Base-by-base conservation (phyloP, 2,888 invertebrate genomes). In the Brachynemurus nebulosus region DNA sequence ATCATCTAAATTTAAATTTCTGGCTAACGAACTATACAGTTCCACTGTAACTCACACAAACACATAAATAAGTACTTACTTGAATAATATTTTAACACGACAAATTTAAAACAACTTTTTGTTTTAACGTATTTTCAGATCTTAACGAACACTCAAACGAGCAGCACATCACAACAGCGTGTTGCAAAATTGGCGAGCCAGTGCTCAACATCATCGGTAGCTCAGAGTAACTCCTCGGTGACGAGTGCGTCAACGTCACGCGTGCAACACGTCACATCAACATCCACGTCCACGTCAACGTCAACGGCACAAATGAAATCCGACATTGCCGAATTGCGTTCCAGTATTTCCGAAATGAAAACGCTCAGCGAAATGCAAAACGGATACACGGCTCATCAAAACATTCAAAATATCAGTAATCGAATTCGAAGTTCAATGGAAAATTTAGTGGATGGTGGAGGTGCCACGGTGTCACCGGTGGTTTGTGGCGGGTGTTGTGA, bases 261-360 rank as follows among this genome's bases (percentile, higher is more conserved):
- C 71, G 57, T 46, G 56, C 59, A 47, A 45, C 65, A 71, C 67
- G 56, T 62, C 57, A 64, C 65, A 53, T 64, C 62, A 62, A 63
- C 46, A 57, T 58, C 58, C 56, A 45, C 52, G 57, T 45, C 54
- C 57, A 39, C 54, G 53, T 52, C 57, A 58, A 47, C 59, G 59
- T 49, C 59, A 59, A 25, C 57, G 60, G 50, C 78, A 80, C 82
- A 82, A 47, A 78, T 86, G 68, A 85, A 86, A 67, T 82, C 81
- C 50, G 84, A 86, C 63, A 70, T 84, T 40, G 72, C 76, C 48
- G 82, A 84, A 59, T 72, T 89, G 51, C 80, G 88, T 64, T 83
- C 81, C 61, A 84, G 85, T 59, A 83, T 89, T 64, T 81, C 84
- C 49, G 86, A 88, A 69, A 86, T 89, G 78, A 86, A 85, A 67